Conservation (phyloP, 2,113 vertebrate species). For the Pomatorhinus ruficollis region DNA sequence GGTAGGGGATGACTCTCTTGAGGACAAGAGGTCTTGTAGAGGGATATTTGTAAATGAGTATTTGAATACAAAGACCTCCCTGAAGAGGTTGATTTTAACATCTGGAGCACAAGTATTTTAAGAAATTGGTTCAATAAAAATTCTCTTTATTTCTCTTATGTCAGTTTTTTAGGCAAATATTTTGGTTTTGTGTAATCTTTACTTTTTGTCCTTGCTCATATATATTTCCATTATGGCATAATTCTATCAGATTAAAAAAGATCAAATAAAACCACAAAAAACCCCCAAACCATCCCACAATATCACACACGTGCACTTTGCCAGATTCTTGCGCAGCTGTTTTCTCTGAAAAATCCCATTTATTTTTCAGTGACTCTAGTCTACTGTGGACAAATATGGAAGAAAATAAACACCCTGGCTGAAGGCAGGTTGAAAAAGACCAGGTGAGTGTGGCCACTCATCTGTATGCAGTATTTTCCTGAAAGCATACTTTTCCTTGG, state of each 20-base stretch:
- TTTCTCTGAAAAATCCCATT: background rate
- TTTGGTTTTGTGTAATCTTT: background rate
- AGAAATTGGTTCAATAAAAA: background rate
- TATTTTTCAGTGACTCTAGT: background rate
- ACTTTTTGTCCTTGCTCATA: background rate
- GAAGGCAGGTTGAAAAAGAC: background rate
- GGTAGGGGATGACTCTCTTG: background rate
- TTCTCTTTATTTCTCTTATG: background rate
- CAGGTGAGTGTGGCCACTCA: background rate
- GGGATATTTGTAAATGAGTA: background rate
- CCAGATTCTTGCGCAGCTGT: background rate
- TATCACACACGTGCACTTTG: fast-evolving
- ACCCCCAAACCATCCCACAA: fast-evolving
- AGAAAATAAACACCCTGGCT: background rate
- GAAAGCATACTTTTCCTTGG: background rate
- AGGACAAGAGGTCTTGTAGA: background rate
- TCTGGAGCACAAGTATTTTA: background rate
- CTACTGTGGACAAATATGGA: background rate
- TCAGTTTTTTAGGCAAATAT: background rate
- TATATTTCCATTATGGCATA: background rate
- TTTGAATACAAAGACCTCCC: background rate
- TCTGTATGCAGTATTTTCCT: background rate
- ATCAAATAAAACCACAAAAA: fast-evolving
- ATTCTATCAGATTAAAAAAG: background rate
- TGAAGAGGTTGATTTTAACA: background rate